Percentiles rank a stretch among this genome's conserved stretches.
phyloP scores from a whole-genome alignment of 2,797 vertebrate species.

The Gymnothorax javanicus region DNA sequence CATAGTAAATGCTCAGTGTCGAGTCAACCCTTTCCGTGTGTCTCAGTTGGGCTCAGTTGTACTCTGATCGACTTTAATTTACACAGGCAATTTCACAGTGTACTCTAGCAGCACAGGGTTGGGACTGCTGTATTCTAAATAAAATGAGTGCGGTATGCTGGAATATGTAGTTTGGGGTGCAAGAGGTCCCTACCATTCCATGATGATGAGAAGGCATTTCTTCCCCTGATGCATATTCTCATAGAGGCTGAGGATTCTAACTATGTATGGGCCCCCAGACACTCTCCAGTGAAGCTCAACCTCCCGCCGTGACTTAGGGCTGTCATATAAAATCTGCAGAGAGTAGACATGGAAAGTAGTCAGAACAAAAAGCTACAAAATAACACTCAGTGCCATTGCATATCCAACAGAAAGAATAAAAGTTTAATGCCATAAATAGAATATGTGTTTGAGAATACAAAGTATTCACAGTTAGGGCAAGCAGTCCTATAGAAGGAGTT shows the following conservation, averaged over 20 bases:
- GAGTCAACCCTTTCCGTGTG: no score
- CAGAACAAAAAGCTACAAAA: not conserved
- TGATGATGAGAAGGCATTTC: slow-evolving; percentile 95
- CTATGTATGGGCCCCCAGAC: slow-evolving; percentile 89
- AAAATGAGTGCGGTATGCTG: not conserved
- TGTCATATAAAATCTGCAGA: slow-evolving; percentile 90
- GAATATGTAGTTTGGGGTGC: not conserved
- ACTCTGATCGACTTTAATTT: no score
- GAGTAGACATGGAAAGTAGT: not conserved
- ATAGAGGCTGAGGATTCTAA: slow-evolving; percentile 89
- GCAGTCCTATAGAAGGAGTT: not conserved
- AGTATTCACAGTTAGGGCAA: not conserved
- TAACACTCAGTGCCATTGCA: not conserved
- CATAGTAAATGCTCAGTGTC: no score
- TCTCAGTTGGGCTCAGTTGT: no score
- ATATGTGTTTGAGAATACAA: no score
- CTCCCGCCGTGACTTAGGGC: slow-evolving; percentile 91
- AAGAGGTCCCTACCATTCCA: slow-evolving; percentile 87
- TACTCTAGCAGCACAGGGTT: not conserved
- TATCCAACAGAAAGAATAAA: no score
- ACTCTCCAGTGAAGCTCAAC: slow-evolving; percentile 94
- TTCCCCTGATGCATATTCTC: slow-evolving; percentile 95
- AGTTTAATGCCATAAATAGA: no score
- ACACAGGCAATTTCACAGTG: no score
- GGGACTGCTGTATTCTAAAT: not conserved